Percentiles rank a stretch among this genome's conserved stretches.
Conservation (phyloP, 2,797 vertebrate genomes). For the Glyptemys insculpta region DNA sequence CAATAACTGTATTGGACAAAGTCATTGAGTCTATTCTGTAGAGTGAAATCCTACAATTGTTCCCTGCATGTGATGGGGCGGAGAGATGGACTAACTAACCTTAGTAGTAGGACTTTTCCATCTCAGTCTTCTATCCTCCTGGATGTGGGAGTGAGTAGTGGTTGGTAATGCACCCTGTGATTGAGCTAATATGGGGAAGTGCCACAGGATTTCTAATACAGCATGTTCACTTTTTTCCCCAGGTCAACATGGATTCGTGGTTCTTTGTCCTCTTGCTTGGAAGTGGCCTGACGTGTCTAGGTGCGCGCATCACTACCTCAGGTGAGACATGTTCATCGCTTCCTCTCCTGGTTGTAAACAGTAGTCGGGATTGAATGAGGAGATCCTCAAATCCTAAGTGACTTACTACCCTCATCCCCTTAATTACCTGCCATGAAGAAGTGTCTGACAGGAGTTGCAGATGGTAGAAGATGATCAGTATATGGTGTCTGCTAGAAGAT, state of each 20-base stretch:
- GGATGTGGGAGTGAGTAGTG: background rate
- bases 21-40: background rate
- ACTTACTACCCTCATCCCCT: background rate
- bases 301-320: conserved; percentile 76
- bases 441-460: background rate
- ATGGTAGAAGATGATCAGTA: background rate
- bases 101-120: background rate
- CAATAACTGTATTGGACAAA: background rate
- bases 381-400: rapidly evolving
- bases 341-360: background rate
- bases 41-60: background rate
- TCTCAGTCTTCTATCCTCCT: background rate
- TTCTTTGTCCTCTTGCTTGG: conserved; percentile 79
- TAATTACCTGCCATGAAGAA: rapidly evolving
- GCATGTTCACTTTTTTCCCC: conserved; percentile 41
- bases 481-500: background rate
- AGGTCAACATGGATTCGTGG: conserved; percentile 86
- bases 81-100: background rate
- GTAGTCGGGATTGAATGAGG: background rate
- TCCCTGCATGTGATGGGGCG: conserved; percentile 14
- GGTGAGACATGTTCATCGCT: conserved; percentile 63
- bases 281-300: conserved; percentile 73
- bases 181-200: background rate
- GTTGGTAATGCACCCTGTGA: background rate
- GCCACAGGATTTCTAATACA: background rate